Percentiles rank a stretch among this genome's conserved stretches.
Conservation (phyloP, 2,888 invertebrate species). For the Microctonus aethiopoides region DNA sequence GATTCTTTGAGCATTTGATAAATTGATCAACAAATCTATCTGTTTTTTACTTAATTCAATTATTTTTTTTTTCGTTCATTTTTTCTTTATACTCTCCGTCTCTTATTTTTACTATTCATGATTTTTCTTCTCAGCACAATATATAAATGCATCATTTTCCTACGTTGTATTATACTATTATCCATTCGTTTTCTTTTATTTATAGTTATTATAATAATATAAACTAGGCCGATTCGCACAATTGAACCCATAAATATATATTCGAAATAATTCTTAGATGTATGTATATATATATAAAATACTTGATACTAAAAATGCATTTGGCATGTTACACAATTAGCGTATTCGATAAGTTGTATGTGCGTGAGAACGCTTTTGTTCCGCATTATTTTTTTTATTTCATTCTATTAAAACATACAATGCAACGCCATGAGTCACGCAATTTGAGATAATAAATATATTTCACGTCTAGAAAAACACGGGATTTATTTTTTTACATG, state of each 20-base stretch:
- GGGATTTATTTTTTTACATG: not conserved
- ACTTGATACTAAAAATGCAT: constrained; percentile 58
- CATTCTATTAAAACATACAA: too few relatives aligned
- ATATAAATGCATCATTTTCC: constrained; percentile 26
- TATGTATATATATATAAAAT: constrained; percentile 56
- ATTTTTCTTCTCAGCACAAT: not conserved
- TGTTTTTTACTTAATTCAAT: constrained; percentile 1
- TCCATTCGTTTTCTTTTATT: constrained; percentile 9
- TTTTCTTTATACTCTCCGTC: constrained; percentile 10
- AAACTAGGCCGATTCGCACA: constrained; percentile 32
- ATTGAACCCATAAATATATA: constrained; percentile 10
- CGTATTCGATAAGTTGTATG: not conserved
- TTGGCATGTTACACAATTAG: constrained; percentile 53
- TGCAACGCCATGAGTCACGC: not conserved
- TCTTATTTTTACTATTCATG: constrained; percentile 6
- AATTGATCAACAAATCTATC: constrained; percentile 25
- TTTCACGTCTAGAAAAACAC: not conserved
- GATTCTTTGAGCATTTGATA: constrained; percentile 45
- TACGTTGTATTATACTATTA: constrained; percentile 21
- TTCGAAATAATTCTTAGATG: constrained; percentile 35
- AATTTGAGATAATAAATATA: not conserved
- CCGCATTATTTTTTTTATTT: not conserved
- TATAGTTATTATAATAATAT: constrained; percentile 23
- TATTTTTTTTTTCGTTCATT: constrained; percentile 19
- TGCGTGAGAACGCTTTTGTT: not conserved